Evolutionary conservation across 1,140 invertebrate genomes (phyloP).

Genomic region (Vanessa tameamea): DNA sequence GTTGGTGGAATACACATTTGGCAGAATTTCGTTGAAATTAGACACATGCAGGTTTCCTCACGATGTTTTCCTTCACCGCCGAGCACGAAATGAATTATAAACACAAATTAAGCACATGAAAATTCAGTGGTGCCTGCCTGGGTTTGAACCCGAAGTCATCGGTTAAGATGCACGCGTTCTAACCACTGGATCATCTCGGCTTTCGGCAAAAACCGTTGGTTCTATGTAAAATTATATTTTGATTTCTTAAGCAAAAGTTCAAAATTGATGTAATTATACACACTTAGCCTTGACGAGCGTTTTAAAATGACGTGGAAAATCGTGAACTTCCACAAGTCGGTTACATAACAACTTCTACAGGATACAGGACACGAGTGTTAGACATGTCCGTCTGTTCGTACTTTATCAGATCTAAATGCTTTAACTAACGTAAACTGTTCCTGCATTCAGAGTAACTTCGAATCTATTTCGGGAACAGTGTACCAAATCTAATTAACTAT

Average conservation of each 20-base stretch:
- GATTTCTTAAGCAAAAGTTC: background rate
- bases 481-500: background rate
- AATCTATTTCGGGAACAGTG: background rate
- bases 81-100: too few species aligned
- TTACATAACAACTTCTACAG: conserved; percentile 1
- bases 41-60: too few species aligned
- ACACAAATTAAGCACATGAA: too few species aligned
- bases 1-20: too few species aligned
- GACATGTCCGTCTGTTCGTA: background rate
- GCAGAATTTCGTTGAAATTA: too few species aligned
- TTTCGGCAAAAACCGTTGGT: too few species aligned
- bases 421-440: conserved; percentile 6
- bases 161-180: too few species aligned
- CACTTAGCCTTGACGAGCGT: too few species aligned
- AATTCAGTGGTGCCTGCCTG: too few species aligned
- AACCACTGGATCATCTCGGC: too few species aligned
- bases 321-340: background rate
- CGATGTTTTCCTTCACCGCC: too few species aligned
- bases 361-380: conserved; percentile 13
- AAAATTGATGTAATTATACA: background rate
- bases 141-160: too few species aligned
- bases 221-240: background rate
- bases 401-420: background rate
- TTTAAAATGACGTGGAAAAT: background rate
- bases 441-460: background rate